Evolutionary conservation across 2,797 vertebrate genomes (phyloP).

Genomic region (Scolopax rusticola): DNA sequence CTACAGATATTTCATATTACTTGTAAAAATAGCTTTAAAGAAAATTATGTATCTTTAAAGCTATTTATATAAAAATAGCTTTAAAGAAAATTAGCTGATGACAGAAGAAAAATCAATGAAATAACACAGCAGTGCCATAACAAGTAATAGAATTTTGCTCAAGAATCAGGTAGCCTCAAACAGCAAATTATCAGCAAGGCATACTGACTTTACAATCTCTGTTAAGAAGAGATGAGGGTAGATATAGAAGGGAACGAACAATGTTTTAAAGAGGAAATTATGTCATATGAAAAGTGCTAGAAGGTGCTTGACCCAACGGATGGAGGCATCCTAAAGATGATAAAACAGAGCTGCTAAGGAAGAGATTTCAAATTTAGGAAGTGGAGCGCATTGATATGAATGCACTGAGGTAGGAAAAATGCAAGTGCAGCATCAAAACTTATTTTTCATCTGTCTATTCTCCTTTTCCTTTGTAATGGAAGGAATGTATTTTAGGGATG

Average conservation of each 20-base stretch:
- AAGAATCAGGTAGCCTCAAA: not conserved
- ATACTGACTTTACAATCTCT: not conserved
- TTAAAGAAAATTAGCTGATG: not conserved
- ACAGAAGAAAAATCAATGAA: not conserved
- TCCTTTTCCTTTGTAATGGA: not conserved
- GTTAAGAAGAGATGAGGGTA: not conserved
- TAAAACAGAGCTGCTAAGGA: not conserved
- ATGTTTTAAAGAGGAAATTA: not conserved
- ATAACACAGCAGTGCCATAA: accelerated
- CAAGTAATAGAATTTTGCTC: not conserved
- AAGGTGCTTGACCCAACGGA: not conserved
- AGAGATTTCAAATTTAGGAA: not conserved
- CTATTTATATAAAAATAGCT: not conserved
- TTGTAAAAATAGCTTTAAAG: not conserved
- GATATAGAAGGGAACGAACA: not conserved
- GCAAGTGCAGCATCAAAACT: accelerated
- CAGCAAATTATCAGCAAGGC: not conserved
- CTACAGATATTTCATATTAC: not conserved
- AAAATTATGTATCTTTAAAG: not conserved
- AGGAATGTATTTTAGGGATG: not conserved
- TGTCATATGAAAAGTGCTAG: not conserved
- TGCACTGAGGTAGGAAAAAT: accelerated
- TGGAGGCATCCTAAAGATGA: not conserved
- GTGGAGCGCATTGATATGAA: accelerated
- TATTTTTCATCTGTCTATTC: not conserved